These are phyloP conservation scores for Norana najaformis DNA, from an alignment of 2,888 invertebrate genomes.

Conservation along the genomic window DNA sequence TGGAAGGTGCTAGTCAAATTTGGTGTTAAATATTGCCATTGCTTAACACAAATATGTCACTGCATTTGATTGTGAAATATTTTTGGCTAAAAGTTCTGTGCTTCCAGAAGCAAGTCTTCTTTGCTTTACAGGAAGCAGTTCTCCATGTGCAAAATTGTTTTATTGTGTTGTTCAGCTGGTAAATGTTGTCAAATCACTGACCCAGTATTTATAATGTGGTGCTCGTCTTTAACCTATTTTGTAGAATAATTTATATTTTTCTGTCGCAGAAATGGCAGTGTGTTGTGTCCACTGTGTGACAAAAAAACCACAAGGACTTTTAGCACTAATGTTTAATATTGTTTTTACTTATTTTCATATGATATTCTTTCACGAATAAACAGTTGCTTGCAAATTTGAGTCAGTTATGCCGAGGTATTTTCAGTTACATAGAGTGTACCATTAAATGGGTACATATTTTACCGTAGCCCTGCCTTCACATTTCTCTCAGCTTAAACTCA, in stretches of 20 bases:
- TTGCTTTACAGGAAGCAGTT: background rate
- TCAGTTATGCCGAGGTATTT: background rate
- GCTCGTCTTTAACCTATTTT: background rate
- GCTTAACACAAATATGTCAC: background rate
- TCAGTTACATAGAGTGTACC: no score
- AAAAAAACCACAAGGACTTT: background rate
- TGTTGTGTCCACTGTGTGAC: background rate
- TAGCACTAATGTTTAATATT: background rate
- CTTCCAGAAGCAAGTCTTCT: background rate
- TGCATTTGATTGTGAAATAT: background rate
- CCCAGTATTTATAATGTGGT: background rate
- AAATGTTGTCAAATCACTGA: background rate
- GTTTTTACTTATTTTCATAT: background rate
- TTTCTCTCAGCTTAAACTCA: no score
- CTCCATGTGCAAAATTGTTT: background rate
- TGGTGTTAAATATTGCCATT: background rate
- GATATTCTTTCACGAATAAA: background rate
- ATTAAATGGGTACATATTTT: no score
- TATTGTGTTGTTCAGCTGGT: background rate
- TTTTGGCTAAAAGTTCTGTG: background rate
- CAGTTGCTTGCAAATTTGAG: background rate
- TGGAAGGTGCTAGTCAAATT: background rate
- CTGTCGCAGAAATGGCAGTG: background rate
- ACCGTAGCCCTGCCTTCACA: no score
- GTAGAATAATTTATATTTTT: background rate